Base-by-base conservation (phyloP, 2,888 invertebrate species). In the Yponomeuta evonymella region DNA sequence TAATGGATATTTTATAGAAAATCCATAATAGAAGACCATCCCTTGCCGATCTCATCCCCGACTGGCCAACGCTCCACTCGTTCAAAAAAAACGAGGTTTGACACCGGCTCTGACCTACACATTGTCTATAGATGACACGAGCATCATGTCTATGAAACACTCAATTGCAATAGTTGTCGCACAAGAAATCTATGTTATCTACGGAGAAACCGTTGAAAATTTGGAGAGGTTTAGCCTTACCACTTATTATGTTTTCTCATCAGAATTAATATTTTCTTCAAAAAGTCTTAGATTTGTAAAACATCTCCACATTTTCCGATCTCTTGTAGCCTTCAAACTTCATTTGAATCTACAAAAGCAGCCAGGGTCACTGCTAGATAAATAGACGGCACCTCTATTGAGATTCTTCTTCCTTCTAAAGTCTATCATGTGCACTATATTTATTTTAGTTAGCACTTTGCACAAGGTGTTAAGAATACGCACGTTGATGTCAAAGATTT, bases 1-100 rank as follows among this genome's bases (percentile, higher is more conserved):
- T 76, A 78, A 81, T 88, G 86, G 81, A 87, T 89, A 86, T 91
- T 90, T 92, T 92, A 82, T 92, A 92, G 92, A 90, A 86, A 90
- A 83, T 85, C 82, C 87, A 90, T 83, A 90, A 85, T 86, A 95
- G 97, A 94, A 95, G 97, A 94, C 96, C 95, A 87, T 97, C 97
- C 85, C 94, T 98, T 93, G 97, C 97, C 84, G 98, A 98, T 94
- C 94, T 98, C 94, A 98, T 98, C 91, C 98, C 98, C 86, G 98
- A 98, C 94, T 98, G 98, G 98, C 98, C 98, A 85, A 95, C 95
- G 88, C 95, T 97, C 87, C 96, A 96, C 92, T 95, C 95, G 93
- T 95, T 95, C 94, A 94, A 94, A 93, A 95, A 93, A 94, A 94
- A 95, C 94, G 96, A 97, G 97, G 97, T 97, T 96, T 95, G 96